Conservation (phyloP, 2,797 vertebrate genomes). For the Perodicticus potto region DNA sequence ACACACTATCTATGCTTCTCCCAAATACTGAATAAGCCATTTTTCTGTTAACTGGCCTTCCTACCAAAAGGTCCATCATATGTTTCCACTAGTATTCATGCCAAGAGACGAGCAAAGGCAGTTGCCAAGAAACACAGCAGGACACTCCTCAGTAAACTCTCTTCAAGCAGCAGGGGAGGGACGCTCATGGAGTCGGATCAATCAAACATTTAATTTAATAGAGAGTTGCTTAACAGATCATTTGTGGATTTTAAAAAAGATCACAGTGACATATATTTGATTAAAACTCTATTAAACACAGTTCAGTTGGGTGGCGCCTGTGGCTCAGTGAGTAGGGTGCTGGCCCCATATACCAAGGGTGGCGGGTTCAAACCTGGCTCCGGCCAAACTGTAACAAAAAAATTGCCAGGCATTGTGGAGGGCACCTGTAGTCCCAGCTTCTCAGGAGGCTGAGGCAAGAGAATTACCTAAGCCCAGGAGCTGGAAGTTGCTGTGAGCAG, state of each 20-base stretch:
- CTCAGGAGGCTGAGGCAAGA: no score
- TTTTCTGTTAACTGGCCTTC: constrained; percentile 5
- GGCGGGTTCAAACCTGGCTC: no score
- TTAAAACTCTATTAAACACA: constrained; percentile 24
- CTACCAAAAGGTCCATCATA: not conserved
- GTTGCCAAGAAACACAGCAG: constrained; percentile 28
- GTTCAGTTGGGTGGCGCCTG: not conserved
- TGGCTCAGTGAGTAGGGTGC: no score
- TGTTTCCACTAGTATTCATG: not conserved
- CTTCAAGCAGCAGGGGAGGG: not conserved
- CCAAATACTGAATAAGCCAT: constrained; percentile 36
- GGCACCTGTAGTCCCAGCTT: no score
- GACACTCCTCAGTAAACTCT: not conserved
- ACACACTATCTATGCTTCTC: constrained; percentile 52
- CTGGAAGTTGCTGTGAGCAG: no score
- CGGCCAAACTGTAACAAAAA: no score
- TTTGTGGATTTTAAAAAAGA: not conserved
- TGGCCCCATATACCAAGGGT: no score
- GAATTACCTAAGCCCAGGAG: no score
- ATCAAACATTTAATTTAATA: not conserved
- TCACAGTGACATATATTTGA: not conserved
- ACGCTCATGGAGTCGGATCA: not conserved
- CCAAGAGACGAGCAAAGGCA: not conserved
- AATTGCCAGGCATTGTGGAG: no score
- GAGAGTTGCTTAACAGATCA: constrained; percentile 2